Conservation (phyloP, 2,113 vertebrate species). For the Tenebrosternarchus preto region DNA sequence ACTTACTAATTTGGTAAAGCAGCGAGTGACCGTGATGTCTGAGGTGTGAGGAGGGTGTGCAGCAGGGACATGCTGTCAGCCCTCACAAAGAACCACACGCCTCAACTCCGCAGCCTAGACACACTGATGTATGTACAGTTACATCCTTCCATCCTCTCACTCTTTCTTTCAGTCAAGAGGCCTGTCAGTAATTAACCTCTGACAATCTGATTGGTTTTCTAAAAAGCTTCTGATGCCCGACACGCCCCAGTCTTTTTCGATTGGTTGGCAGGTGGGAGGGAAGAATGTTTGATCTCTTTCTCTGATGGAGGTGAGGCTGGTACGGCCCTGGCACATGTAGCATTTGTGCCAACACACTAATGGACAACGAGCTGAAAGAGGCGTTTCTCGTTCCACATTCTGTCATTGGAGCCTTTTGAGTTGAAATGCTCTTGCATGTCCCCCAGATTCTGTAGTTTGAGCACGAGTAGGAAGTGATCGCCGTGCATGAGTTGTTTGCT, state of each 20-base stretch:
- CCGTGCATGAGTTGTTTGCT: constrained; percentile 54
- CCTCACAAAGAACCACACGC: too few species aligned
- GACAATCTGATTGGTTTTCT: not conserved
- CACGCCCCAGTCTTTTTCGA: not conserved
- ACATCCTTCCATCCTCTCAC: not conserved
- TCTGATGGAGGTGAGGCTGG: not conserved
- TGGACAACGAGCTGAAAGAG: constrained; percentile 60
- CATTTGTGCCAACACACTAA: not conserved
- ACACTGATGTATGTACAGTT: not conserved
- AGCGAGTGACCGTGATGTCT: constrained; percentile 55
- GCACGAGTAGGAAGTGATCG: constrained; percentile 29
- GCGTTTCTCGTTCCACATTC: too few species aligned
- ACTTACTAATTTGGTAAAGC: constrained; percentile 84
- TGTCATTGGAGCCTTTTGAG: constrained; percentile 60
- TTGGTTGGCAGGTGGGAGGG: not conserved
- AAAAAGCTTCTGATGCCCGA: not conserved
- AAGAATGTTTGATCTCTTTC: constrained; percentile 24
- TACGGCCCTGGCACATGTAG: not conserved
- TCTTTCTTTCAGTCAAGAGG: not conserved
- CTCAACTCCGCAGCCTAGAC: too few species aligned
- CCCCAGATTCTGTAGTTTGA: constrained; percentile 46
- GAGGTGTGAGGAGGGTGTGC: constrained; percentile 13
- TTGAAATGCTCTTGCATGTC: constrained; percentile 63
- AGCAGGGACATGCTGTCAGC: too few species aligned
- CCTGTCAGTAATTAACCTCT: not conserved